Conservation (phyloP, 2,113 vertebrate genomes). For the Psammodynastes pulverulentus region DNA sequence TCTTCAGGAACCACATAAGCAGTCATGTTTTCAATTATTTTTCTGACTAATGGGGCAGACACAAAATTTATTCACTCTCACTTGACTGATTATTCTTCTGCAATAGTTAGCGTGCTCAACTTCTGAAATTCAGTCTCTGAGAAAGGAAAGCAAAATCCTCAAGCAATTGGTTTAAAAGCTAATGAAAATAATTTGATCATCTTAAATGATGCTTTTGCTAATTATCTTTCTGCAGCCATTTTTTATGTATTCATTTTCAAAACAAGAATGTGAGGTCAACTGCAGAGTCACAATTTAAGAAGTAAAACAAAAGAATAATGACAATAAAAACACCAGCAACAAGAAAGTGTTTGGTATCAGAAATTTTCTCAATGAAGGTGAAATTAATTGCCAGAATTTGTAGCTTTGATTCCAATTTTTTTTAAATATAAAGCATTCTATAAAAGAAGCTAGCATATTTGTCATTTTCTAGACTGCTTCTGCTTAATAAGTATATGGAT, state of each 20-base stretch:
- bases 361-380: slow-evolving; percentile 10
- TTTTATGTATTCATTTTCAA: slow-evolving; percentile 17
- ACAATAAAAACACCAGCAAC: slow-evolving; percentile 13
- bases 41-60: slow-evolving; percentile 64
- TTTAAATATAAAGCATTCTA: neutral
- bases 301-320: slow-evolving; percentile 1
- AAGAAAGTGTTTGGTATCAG: neutral
- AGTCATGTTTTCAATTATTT: slow-evolving; percentile 78
- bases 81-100: slow-evolving; percentile 69
- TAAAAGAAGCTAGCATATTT: neutral
- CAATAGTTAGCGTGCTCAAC: slow-evolving; percentile 49
- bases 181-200: slow-evolving; percentile 50
- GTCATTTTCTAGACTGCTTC: neutral
- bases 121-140: slow-evolving; percentile 55
- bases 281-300: slow-evolving; percentile 32
- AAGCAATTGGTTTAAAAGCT: slow-evolving; percentile 52
- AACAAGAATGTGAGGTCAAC: slow-evolving; percentile 2
- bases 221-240: neutral
- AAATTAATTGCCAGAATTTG: neutral
- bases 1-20: slow-evolving; percentile 62
- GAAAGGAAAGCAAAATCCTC: slow-evolving; percentile 63
- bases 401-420: neutral
- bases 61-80: slow-evolving; percentile 68
- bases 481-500: neutral
- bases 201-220: slow-evolving; percentile 58